Evolutionary conservation across 2,113 vertebrate genomes (phyloP), one percentile per base, ranked within the genome.

Genomic region (Proterorhinus semilunaris): DNA sequence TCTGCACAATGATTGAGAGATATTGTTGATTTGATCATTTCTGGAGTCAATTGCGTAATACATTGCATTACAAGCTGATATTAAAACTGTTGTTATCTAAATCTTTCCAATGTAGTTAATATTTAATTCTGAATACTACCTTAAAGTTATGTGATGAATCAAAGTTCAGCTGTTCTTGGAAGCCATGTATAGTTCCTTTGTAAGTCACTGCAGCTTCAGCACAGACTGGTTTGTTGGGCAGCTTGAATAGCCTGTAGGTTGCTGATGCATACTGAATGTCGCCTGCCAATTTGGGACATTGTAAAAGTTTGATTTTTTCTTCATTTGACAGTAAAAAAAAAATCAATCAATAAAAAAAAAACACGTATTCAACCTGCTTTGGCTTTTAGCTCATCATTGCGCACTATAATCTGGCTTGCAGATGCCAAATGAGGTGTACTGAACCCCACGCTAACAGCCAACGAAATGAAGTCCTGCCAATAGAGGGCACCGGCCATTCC

Each of bases 171-270:
- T 77, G 72, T 45, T 92, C 84, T 2, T 78, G 74, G 50, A 75
- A 88, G 17, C 89, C 88, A n/a, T 70, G 54, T 49, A 91, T 55
- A 0, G 81, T 92, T 47, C 92, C 90, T 70, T 84, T 88, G 46
- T 92, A 92, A 0, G 82, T 91, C 50, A 89, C 89, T n/a, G 69
- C 50, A 7, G 87, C 87, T 7, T 36, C 61, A 1, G 61, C 69
- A 36, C 7, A 45, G 6, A 65, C 57, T 12, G 69, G 8, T 51
- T 48, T 42, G 76, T 79, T 78, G 17, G 88, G 87, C 49, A 92
- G 54, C 76, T 92, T 93, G 8, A 93, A 93, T 47, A 92, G 69
- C 13, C 91, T 85, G 65, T 91, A 92, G 5, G 91, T 93, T 13
- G 82, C 82, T 7, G 92, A 93, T 36, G 87, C 81, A 67, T 87